Evolutionary conservation across 2,888 invertebrate species (phyloP).

Genomic region (Leucozona laternaria): DNA sequence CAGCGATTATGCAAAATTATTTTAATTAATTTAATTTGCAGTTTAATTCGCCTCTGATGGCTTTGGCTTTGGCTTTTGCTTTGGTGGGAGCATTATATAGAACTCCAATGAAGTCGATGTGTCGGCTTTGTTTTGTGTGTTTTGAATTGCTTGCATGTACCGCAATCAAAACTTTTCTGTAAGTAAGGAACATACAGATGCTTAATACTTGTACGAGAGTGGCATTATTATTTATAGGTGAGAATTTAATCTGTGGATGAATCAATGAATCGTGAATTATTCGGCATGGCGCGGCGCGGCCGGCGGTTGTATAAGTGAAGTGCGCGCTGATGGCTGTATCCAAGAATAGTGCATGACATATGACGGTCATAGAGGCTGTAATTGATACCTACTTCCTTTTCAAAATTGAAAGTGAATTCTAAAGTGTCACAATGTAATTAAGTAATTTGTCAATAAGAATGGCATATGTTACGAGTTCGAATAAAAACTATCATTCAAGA

Average conservation of each 20-base stretch:
- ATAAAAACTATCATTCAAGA: not conserved
- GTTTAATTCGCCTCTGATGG: slow-evolving; percentile 22
- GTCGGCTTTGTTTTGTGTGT: slow-evolving; percentile 47
- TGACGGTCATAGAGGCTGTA: slow-evolving; percentile 58
- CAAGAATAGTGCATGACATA: slow-evolving; percentile 60
- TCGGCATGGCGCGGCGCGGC: not conserved
- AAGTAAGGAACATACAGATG: not conserved
- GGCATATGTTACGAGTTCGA: not conserved
- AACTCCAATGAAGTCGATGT: not conserved
- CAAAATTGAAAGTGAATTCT: slow-evolving; percentile 46
- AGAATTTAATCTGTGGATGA: slow-evolving; percentile 52
- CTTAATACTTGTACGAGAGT: not conserved
- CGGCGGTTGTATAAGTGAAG: slow-evolving; percentile 1
- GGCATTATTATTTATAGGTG: slow-evolving; percentile 14
- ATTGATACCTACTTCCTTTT: slow-evolving; percentile 66
- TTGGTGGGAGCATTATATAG: slow-evolving; percentile 8
- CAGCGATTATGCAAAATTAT: slow-evolving; percentile 71
- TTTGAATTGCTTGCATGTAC: slow-evolving; percentile 24
- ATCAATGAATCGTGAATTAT: slow-evolving; percentile 62
- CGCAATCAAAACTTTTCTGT: slow-evolving; percentile 30
- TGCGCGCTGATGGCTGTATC: slow-evolving; percentile 2
- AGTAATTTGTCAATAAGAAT: slow-evolving; percentile 21
- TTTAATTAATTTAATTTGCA: slow-evolving; percentile 74
- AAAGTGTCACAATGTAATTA: slow-evolving; percentile 19
- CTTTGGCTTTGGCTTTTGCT: not conserved